A percentile compares a stretch with the other conserved stretches of the same genome.
Evolutionary conservation across 1,140 invertebrate species (phyloP).

Genomic region (Metopolophium dirhodum): DNA sequence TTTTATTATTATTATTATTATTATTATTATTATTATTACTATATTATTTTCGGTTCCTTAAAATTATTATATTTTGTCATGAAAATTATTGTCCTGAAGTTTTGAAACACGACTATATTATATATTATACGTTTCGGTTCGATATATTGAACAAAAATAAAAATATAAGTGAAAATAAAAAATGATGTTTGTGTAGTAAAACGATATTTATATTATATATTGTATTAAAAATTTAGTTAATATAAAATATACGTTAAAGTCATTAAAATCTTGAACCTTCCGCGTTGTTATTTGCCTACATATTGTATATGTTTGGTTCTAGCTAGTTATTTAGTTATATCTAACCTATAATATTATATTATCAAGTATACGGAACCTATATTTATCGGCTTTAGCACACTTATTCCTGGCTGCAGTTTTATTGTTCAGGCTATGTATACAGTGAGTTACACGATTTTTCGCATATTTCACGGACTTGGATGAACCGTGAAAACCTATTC

Average conservation of each 20-base stretch:
- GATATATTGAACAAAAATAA: conserved; percentile 21
- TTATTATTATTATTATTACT: conserved; percentile 36
- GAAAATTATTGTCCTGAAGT: conserved; percentile 48
- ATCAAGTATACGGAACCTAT: neutral
- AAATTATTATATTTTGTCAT: conserved; percentile 50
- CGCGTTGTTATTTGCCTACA: neutral
- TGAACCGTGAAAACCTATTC: conserved; percentile 32
- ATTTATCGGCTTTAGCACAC: neutral
- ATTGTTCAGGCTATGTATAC: neutral
- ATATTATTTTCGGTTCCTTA: conserved; percentile 56
- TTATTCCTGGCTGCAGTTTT: neutral
- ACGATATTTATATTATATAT: conserved; percentile 55
- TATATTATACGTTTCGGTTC: conserved; percentile 37
- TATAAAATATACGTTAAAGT: conserved; percentile 54
- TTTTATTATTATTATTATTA: conserved; percentile 43
- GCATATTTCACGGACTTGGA: neutral
- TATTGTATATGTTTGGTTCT: neutral
- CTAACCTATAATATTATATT: neutral
- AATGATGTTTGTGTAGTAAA: conserved; percentile 56
- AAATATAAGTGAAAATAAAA: conserved; percentile 50
- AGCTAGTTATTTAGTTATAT: neutral
- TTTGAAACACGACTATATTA: conserved; percentile 35
- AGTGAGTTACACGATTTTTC: conserved; percentile 22
- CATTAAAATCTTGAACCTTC: neutral
- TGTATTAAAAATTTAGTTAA: conserved; percentile 56